phyloP scores from a whole-genome alignment of 1,140 invertebrate species.

The Cotesia typhae region DNA sequence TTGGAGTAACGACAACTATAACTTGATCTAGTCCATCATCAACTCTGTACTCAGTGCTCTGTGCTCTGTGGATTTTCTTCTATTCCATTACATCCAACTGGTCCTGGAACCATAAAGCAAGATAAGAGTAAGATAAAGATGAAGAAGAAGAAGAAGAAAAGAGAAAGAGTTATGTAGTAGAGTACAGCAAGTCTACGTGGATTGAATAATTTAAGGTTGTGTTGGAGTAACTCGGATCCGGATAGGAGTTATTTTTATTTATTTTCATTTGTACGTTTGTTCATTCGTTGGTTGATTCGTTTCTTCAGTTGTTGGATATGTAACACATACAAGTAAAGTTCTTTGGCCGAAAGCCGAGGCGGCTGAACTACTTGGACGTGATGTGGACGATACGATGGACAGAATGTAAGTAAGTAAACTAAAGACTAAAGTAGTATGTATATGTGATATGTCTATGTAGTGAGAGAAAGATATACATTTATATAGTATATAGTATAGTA shows the following conservation, averaged over 20 bases:
- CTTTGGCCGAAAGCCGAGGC: conserved; percentile 33
- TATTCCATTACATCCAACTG: conserved; percentile 11
- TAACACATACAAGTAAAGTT: conserved; percentile 22
- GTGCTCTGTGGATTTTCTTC: too few relatives aligned
- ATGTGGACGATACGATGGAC: conserved; percentile 6
- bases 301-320: background rate
- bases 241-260: too few relatives aligned
- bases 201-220: conserved; percentile 33
- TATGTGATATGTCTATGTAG: background rate
- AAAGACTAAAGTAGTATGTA: conserved; percentile 21
- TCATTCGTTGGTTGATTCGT: conserved; percentile 2
- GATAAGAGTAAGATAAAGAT: background rate
- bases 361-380: conserved; percentile 26
- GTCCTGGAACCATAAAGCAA: conserved; percentile 9
- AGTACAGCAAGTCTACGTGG: conserved; percentile 9
- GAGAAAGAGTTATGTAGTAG: background rate
- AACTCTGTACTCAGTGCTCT: too few relatives aligned
- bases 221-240: background rate
- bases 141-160: background rate
- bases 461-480: background rate
- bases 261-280: too few relatives aligned
- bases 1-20: too few relatives aligned
- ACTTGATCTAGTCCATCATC: conserved; percentile 15
- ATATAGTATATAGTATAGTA: background rate
- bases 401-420: background rate